phyloP scores from a whole-genome alignment of 2,797 vertebrate genomes.

The Varecia variegata region DNA sequence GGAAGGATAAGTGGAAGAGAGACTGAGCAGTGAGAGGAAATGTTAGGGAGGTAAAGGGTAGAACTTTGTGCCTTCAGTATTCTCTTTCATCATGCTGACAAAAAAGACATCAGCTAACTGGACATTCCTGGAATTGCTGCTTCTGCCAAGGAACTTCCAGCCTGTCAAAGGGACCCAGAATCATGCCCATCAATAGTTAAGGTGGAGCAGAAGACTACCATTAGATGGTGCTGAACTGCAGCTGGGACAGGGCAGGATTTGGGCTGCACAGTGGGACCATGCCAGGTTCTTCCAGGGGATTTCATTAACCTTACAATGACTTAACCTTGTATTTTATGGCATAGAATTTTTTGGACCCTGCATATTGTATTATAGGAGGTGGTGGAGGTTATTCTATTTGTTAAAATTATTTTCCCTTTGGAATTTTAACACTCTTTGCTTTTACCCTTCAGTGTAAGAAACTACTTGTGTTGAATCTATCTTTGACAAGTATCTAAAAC shows the following conservation, averaged over 20 bases:
- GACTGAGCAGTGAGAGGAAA: neutral
- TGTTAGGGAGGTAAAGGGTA: neutral
- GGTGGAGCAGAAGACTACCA: neutral
- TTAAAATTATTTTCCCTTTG: neutral
- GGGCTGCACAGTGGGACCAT: neutral
- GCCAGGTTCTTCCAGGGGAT: neutral
- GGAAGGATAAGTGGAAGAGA: neutral
- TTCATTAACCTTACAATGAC: neutral
- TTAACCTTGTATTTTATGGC: neutral
- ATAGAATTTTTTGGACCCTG: neutral
- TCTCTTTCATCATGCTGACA: neutral
- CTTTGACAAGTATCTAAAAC: constrained; percentile 19
- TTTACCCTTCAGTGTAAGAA: neutral
- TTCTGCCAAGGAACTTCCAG: neutral
- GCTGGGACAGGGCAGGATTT: neutral
- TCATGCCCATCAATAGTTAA: neutral
- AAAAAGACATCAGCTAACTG: neutral
- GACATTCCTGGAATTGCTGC: neutral
- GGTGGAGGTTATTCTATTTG: neutral
- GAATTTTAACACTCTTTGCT: constrained; percentile 7
- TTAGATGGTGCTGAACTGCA: neutral
- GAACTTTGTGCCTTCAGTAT: neutral
- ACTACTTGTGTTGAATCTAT: neutral
- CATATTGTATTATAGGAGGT: neutral
- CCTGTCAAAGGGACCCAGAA: neutral